Evolutionary conservation across 2,888 invertebrate genomes (phyloP), one percentile per base, ranked within the genome.

Genomic region (Lochmaea crataegi): DNA sequence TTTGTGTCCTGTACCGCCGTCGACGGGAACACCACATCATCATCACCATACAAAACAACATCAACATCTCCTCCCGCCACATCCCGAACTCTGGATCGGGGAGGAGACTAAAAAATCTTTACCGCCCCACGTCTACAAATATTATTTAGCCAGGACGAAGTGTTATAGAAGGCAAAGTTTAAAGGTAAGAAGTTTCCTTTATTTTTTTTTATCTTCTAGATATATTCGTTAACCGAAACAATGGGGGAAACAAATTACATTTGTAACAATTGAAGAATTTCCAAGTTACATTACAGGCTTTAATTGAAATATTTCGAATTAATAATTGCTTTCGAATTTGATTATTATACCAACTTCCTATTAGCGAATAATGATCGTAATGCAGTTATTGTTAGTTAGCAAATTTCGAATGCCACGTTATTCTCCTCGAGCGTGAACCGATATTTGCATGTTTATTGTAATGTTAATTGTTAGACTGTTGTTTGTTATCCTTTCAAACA

Each of bases 81-180:
- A 63, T 22, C 71, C 71, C 66, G 84, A 86, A 75, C 84, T 85
- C 76, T 92, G 92, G 92, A 91, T 92, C 83, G 92, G 92, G 66
- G 90, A 91, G 84, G 92, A 92, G 84, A 92, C 92, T 65, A 90
- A 90, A 78, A 88, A 89, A 57, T 87, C 90, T 10, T 84, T 92
- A 82, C 92, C 92, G 12, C 88, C 89, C 2, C 91, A 92, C 83
- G 91, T 92, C 82, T 91, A 91, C 85, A 90, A 91, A 84, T 92
- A 92, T 85, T 92, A 92, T 84, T 88, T 90, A 82, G 89, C 89
- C 65, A 79, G 86, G 72, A 87, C 86, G 42, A 81, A 84, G 75
- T 85, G 84, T 72, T 87, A 87, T 79, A 81, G 87, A 22, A 80
- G 87, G 74, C 86, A 87, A 78, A 87, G 87, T 77, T 78, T 86